These are phyloP conservation scores for Drosophila monieri DNA, from an alignment of 2,888 invertebrate genomes.

Conservation along the genomic window DNA sequence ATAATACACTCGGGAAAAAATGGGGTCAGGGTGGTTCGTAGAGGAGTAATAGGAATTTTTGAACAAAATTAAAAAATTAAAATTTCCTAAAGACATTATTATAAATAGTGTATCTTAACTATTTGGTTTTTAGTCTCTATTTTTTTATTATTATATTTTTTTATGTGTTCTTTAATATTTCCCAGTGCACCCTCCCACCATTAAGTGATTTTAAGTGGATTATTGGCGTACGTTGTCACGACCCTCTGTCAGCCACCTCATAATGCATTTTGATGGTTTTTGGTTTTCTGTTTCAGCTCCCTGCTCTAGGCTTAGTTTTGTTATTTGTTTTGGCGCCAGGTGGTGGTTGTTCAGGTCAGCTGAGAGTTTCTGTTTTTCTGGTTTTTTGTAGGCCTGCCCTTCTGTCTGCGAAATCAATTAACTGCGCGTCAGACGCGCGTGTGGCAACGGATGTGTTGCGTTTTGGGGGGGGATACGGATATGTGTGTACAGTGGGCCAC, in stretches of 20 bases:
- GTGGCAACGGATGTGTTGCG: constrained; percentile 57
- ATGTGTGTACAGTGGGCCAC: neutral
- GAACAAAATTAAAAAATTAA: too few species aligned
- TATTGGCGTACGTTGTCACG: constrained; percentile 54
- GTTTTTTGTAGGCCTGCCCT: constrained; percentile 25
- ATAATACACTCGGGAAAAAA: neutral
- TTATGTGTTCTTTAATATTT: neutral
- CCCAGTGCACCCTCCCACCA: constrained; percentile 8
- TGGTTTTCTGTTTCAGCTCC: constrained; percentile 36
- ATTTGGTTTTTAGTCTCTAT: neutral
- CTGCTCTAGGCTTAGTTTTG: constrained; percentile 8
- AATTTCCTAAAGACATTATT: too few species aligned
- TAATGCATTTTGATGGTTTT: constrained; percentile 46
- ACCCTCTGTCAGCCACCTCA: constrained; percentile 14
- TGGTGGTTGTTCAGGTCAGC: constrained; percentile 5
- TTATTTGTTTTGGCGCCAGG: constrained; percentile 12
- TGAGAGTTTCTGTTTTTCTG: constrained; percentile 7
- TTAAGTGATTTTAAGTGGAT: constrained; percentile 62
- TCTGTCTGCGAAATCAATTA: constrained; percentile 71
- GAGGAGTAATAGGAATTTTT: too few species aligned
- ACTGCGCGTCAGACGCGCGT: constrained; percentile 63
- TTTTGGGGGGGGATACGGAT: too few species aligned
- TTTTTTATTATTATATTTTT: neutral
- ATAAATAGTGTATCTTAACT: too few species aligned
- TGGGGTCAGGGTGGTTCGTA: neutral